Evolutionary conservation across 2,797 vertebrate genomes (phyloP).

Genomic region (Mormyrus proboscirostris): DNA sequence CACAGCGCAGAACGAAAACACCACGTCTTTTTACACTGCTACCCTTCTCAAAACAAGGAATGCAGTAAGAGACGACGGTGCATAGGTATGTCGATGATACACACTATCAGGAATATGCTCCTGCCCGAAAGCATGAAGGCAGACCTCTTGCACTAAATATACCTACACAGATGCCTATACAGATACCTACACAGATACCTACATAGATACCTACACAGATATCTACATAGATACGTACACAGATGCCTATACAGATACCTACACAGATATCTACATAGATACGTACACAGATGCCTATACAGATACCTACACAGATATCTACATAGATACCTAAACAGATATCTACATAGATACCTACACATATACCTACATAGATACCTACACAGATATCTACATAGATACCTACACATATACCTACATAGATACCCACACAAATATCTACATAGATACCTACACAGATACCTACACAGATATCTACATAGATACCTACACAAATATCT

Average conservation of each 20-base stretch:
- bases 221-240: not conserved
- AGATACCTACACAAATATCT: not conserved
- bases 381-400: not conserved
- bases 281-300: too few relatives aligned
- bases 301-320: not conserved
- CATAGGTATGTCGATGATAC: not conserved
- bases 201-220: not conserved
- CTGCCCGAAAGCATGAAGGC: not conserved
- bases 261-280: not conserved
- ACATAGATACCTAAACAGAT: not conserved
- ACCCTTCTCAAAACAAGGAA: not conserved
- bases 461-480: not conserved
- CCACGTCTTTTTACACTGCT: not conserved
- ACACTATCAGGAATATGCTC: not conserved
- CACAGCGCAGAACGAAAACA: not conserved
- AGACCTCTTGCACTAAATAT: not conserved
- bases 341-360: not conserved
- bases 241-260: not conserved
- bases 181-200: not conserved
- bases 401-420: not conserved
- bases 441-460: not conserved
- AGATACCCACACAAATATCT: not conserved
- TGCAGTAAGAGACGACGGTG: not conserved
- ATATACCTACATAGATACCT: not conserved
- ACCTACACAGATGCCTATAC: not conserved